Percentiles rank a stretch among this genome's conserved stretches.
Conservation (phyloP, 2,113 vertebrate genomes). For the Xiphophorus maculatus region DNA sequence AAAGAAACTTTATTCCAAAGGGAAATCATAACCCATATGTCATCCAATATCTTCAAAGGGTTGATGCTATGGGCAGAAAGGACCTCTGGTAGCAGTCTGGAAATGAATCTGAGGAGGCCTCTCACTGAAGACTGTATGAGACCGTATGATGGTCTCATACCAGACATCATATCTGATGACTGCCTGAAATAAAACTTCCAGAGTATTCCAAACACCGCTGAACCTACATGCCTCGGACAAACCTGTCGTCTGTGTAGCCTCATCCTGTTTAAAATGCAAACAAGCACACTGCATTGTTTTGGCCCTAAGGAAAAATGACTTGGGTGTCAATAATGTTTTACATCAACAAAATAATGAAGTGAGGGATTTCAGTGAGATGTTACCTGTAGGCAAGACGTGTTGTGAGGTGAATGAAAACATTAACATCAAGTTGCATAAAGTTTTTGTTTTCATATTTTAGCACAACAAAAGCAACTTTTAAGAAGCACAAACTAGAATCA, state of each 20-base stretch:
- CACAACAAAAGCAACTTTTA: neutral
- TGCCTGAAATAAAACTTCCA: neutral
- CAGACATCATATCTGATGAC: neutral
- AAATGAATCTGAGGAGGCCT: no score
- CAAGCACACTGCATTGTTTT: neutral
- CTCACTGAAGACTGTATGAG: no score
- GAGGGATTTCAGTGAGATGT: neutral
- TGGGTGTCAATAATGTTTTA: neutral
- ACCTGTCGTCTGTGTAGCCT: neutral
- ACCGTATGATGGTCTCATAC: neutral
- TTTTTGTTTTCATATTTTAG: neutral
- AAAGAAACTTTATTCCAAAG: no score
- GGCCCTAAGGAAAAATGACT: neutral
- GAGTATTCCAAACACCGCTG: neutral
- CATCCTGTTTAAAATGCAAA: constrained; percentile 10
- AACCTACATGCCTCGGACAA: neutral
- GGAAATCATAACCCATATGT: no score
- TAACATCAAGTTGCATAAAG: neutral
- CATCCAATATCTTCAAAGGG: no score
- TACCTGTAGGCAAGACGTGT: neutral
- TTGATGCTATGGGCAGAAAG: no score
- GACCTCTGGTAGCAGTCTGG: no score
- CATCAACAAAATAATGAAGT: neutral
- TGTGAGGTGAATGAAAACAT: neutral
- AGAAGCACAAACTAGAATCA: neutral